Evolutionary conservation across 2,888 invertebrate species (phyloP), one percentile per base, ranked within the genome.

Genomic region (Drosophila bunnanda): DNA sequence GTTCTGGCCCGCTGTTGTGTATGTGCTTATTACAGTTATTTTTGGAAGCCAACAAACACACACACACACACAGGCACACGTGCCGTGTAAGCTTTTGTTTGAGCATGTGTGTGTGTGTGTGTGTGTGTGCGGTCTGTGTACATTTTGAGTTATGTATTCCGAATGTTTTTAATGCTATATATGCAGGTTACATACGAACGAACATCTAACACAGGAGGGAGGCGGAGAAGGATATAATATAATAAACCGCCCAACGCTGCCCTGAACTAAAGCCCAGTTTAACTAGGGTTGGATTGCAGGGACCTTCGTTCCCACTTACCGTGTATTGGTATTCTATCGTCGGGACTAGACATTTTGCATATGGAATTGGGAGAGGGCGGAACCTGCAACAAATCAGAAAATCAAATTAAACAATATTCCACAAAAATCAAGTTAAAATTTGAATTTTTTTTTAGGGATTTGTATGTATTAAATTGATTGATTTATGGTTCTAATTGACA

Each of bases 271-370:
- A 56, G 57, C 30, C 57, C 58, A 58, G 32, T 43, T 57, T 57
- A 43, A 25, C 58, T 41, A 41, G 32, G 57, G 25, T 25, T 15
- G 41, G 32, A 58, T 41, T 25, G 32, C 58, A 60, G 58, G 59
- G 69, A 54, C 66, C 46, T 67, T 69, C 13, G 17, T 67, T 46
- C 56, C 69, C 65, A 89, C 91, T 84, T 85, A 91, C 90, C 90
- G 83, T 84, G 89, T 73, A 88, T 82, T 67, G 89, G 82, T 82
- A 91, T 90, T 84, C 90, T 88, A 82, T 91, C 89, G 80, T 91
- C 90, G 75, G 90, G 90, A 89, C 91, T 91, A 85, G 90, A 91
- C 90, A 91, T 91, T 84, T 83, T 87, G 80, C 78, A 86, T 86
- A 58, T 66, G 75, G 75, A 74, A 57, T 55, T 65, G 39, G 74